phyloP scores from a whole-genome alignment of 2,888 invertebrate genomes.

The Drosophila multiciliata region DNA sequence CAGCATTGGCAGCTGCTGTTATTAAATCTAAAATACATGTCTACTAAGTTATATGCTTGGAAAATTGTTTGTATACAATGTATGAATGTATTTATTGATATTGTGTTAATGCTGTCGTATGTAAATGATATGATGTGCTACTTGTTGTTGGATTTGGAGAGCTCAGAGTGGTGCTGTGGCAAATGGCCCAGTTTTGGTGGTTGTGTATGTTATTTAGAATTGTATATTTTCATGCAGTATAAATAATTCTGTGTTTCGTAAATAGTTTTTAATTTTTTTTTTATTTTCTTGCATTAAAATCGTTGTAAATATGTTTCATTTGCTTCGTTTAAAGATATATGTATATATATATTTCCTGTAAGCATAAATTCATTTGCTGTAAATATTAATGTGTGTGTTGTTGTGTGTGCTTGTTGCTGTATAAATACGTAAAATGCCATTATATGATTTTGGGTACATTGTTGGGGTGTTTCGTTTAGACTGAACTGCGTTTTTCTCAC shows the following conservation, averaged over 20 bases:
- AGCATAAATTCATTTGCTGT: slow-evolving; percentile 64
- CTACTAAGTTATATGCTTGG: slow-evolving; percentile 56
- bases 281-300: slow-evolving; percentile 67
- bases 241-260: slow-evolving; percentile 71
- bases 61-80: slow-evolving; percentile 34
- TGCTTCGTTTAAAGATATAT: slow-evolving; percentile 38
- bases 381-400: slow-evolving; percentile 54
- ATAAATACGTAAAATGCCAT: slow-evolving; percentile 37
- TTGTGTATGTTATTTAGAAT: slow-evolving; percentile 38
- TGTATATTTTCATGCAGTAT: slow-evolving; percentile 59
- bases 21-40: slow-evolving; percentile 57
- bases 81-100: slow-evolving; percentile 44
- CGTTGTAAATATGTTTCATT: slow-evolving; percentile 74
- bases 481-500: slow-evolving; percentile 26
- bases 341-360: slow-evolving; percentile 47
- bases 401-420: slow-evolving; percentile 26
- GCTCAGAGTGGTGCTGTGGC: slow-evolving; percentile 33
- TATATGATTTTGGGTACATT: slow-evolving; percentile 60
- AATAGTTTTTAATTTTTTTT: slow-evolving; percentile 38
- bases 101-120: slow-evolving; percentile 44
- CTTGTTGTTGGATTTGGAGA: slow-evolving; percentile 38
- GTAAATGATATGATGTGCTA: slow-evolving; percentile 67
- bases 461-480: slow-evolving; percentile 46
- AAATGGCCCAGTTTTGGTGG: slow-evolving; percentile 20
- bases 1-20: slow-evolving; percentile 39